Conservation (phyloP, 2,888 invertebrate species). For the Lathronympha strigana region DNA sequence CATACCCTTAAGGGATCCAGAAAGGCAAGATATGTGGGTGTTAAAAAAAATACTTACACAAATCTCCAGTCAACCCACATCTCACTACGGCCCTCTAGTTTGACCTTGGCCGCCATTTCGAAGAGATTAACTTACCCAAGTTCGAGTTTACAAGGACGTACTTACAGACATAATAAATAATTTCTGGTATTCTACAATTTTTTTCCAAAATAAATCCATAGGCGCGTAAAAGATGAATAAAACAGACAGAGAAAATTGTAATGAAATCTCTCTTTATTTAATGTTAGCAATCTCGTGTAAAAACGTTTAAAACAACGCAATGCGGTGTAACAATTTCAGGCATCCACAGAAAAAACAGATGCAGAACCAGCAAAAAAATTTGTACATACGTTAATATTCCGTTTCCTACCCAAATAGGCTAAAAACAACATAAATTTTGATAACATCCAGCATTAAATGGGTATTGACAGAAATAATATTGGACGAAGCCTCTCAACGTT, state of each 20-base stretch:
- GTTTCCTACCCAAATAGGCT: constrained; percentile 20
- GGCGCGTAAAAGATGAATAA: neutral
- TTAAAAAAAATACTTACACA: neutral
- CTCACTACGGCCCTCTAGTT: neutral
- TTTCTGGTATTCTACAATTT: neutral
- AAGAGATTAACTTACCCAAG: constrained; percentile 12
- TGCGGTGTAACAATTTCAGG: constrained; percentile 21
- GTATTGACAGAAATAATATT: constrained; percentile 43
- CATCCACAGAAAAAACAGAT: neutral
- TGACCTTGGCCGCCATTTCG: constrained; percentile 11
- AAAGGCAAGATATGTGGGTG: neutral
- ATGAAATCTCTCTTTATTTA: constrained; percentile 2
- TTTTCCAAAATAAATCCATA: neutral
- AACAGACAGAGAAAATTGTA: neutral
- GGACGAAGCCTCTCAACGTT: constrained; percentile 40
- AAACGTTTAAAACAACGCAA: constrained; percentile 16
- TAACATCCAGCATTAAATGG: constrained; percentile 40
- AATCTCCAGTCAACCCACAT: neutral
- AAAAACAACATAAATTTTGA: constrained; percentile 41
- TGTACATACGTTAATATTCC: constrained; percentile 29
- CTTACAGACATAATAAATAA: neutral
- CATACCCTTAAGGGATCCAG: neutral
- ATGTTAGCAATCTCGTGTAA: neutral
- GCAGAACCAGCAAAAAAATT: neutral
- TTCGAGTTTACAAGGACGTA: constrained; percentile 1